Conservation (phyloP, 2,888 invertebrate species). For the Stegana nigrithorax region DNA sequence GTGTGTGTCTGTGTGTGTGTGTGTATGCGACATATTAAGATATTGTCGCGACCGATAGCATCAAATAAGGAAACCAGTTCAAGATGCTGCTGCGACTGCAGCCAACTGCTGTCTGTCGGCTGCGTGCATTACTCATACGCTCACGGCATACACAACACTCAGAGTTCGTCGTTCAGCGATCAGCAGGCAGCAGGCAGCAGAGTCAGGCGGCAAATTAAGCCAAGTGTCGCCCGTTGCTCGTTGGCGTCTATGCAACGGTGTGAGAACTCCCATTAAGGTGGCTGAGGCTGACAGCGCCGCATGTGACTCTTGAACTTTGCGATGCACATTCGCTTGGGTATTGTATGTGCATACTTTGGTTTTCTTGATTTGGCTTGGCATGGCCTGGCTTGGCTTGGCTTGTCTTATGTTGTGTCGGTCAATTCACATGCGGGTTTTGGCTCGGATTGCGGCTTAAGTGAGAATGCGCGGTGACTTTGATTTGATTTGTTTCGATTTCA, state of each 20-base stretch:
- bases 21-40: not conserved
- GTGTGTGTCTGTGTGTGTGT: not conserved
- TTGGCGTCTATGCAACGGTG: too few species aligned
- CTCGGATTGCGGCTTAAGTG: too few species aligned
- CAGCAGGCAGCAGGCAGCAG: not conserved
- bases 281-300: not conserved
- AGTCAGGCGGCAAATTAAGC: not conserved
- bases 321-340: not conserved
- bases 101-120: not conserved
- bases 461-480: too few species aligned
- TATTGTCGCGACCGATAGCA: not conserved
- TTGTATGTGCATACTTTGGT: not conserved
- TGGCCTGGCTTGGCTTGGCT: too few species aligned
- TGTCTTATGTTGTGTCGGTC: too few species aligned
- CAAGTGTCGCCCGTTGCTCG: not conserved
- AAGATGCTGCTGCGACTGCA: not conserved
- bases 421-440: too few species aligned
- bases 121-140: too few species aligned
- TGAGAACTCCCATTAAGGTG: too few species aligned
- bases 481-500: too few species aligned
- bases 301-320: slow-evolving; percentile 18
- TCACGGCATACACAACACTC: too few species aligned
- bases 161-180: too few species aligned
- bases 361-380: not conserved
- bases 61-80: slow-evolving; percentile 13